A percentile compares a stretch with the other conserved stretches of the same genome.
Evolutionary conservation across 2,797 vertebrate species (phyloP).

Genomic region (Propithecus deckenii): DNA sequence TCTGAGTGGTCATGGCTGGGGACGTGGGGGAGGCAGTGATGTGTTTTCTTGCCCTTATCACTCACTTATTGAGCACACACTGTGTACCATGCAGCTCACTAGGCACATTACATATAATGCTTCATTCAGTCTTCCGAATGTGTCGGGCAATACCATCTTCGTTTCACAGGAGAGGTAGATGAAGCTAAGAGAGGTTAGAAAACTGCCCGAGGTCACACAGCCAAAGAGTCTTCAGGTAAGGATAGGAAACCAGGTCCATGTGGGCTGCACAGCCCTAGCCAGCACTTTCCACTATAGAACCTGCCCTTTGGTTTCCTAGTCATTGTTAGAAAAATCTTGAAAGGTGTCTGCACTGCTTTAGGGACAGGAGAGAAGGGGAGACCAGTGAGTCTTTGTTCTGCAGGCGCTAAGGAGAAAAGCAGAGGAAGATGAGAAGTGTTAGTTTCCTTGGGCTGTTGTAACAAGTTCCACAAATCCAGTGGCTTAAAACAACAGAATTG

Average conservation of each 20-base stretch:
- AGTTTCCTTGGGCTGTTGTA: neutral
- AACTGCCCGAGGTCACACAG: neutral
- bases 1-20: neutral
- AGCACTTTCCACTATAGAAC: neutral
- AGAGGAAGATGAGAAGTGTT: neutral
- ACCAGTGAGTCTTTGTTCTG: neutral
- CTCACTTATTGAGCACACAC: neutral
- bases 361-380: neutral
- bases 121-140: neutral
- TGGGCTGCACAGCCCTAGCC: neutral
- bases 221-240: neutral
- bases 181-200: neutral
- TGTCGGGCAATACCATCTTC: neutral
- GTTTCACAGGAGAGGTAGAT: neutral
- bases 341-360: neutral
- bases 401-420: neutral
- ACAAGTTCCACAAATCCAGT: neutral
- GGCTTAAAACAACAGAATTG: neutral
- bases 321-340: neutral
- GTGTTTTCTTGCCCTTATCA: neutral
- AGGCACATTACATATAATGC: no score
- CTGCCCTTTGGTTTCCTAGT: neutral
- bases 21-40: neutral
- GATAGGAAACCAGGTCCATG: neutral
- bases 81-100: neutral